phyloP scores from a whole-genome alignment of 2,797 vertebrate genomes.

The Phataginus tetradactyla region DNA sequence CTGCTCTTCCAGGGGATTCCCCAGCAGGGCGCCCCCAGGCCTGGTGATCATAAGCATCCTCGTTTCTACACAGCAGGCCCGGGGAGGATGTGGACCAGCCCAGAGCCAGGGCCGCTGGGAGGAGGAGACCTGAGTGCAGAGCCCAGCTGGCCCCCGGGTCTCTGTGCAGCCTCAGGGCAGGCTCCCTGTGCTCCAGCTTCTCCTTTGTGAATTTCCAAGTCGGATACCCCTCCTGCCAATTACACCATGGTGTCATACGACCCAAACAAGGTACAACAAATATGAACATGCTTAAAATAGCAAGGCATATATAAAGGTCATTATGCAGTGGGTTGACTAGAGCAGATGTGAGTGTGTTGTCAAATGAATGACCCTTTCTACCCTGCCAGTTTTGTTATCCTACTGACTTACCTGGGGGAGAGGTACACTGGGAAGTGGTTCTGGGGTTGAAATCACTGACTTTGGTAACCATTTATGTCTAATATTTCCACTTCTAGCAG shows the following conservation, averaged over 20 bases:
- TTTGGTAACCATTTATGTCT: neutral
- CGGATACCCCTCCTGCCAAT: neutral
- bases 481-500: neutral
- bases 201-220: neutral
- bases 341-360: neutral
- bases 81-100: neutral
- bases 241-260: neutral
- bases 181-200: neutral
- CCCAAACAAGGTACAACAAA: neutral
- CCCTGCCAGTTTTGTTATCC: neutral
- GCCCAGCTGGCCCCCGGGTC: neutral
- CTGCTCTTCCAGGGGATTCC: neutral
- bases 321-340: neutral
- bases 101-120: fast-evolving
- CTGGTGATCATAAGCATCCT: neutral
- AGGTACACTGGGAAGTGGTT: neutral
- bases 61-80: neutral
- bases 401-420: neutral
- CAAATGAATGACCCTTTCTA: neutral
- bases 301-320: neutral
- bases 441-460: neutral
- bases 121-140: neutral
- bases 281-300: neutral
- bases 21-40: neutral
- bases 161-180: neutral